Evolutionary conservation across 92 coral and sea anemone genomes (phyloP).

Genomic region (Phenganax subtilis): DNA sequence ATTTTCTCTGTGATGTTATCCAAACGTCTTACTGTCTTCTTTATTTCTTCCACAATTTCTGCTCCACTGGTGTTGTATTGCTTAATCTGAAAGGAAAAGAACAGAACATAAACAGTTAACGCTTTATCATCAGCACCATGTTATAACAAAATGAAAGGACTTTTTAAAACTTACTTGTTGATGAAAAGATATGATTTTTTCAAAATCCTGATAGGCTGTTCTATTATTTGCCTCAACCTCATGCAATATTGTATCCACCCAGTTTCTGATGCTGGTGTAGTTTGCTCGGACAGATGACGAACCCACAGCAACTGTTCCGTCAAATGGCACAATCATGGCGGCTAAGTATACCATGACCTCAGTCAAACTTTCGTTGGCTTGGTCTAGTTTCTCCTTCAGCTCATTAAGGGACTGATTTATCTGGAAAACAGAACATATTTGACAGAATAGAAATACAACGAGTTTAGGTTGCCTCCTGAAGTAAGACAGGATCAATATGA

Average conservation of each 20-base stretch:
- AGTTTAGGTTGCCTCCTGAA: too few species aligned
- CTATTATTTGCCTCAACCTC: neutral
- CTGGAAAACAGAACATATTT: neutral
- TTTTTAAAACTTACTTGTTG: slow-evolving; percentile 2
- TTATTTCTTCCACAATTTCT: slow-evolving; percentile 59
- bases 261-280: slow-evolving; percentile 18
- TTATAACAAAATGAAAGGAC: neutral
- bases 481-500: too few species aligned
- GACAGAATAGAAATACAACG: neutral
- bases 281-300: slow-evolving; percentile 42
- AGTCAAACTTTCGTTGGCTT: slow-evolving; percentile 30
- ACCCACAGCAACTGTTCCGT: slow-evolving; percentile 70
- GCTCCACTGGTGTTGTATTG: slow-evolving; percentile 72
- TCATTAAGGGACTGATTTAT: slow-evolving; percentile 8
- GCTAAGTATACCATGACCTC: slow-evolving; percentile 46
- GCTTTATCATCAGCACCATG: neutral
- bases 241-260: slow-evolving; percentile 10
- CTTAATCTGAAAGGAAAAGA: slow-evolving; percentile 52
- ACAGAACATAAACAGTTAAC: neutral
- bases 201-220: slow-evolving; percentile 22
- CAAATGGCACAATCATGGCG: slow-evolving; percentile 55
- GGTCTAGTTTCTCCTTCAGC: neutral
- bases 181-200: neutral
- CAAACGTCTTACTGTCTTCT: slow-evolving; percentile 58
- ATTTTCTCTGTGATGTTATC: slow-evolving; percentile 46